A percentile compares a stretch with the other conserved stretches of the same genome.
These are phyloP conservation scores for Peromyscus attwateri DNA, from an alignment of 2,797 vertebrate species.

Conservation along the genomic window DNA sequence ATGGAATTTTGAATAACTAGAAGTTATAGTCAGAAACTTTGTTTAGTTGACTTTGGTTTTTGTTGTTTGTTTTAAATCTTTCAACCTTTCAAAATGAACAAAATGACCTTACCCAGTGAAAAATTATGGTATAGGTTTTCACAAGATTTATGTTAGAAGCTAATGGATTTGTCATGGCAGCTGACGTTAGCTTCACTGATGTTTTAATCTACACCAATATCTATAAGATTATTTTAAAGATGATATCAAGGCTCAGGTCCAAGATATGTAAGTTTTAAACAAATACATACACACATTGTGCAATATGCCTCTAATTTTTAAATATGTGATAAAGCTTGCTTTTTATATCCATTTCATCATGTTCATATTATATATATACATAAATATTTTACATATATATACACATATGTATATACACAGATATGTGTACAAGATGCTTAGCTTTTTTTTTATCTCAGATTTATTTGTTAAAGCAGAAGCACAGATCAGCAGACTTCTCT, in stretches of 20 bases:
- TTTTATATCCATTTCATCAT: background rate
- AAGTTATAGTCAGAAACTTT: background rate
- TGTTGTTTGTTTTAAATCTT: conserved; percentile 18
- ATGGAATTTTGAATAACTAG: background rate
- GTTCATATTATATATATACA: background rate
- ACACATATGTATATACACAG: background rate
- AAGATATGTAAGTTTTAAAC: background rate
- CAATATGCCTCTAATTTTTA: background rate
- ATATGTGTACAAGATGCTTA: background rate
- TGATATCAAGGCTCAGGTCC: background rate
- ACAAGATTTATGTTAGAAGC: background rate
- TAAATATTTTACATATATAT: background rate
- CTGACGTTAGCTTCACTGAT: background rate
- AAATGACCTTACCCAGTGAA: background rate
- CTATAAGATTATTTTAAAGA: background rate
- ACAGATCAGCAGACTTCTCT: background rate
- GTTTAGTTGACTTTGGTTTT: background rate
- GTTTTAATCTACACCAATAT: background rate
- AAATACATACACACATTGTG: background rate
- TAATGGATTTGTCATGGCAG: background rate
- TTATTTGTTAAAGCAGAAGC: background rate
- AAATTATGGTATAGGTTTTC: background rate
- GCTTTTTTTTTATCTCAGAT: background rate
- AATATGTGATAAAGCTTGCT: background rate
- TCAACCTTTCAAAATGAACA: background rate